Base-by-base conservation (phyloP, 2,888 invertebrate species). In the Electrophaes corylata region DNA sequence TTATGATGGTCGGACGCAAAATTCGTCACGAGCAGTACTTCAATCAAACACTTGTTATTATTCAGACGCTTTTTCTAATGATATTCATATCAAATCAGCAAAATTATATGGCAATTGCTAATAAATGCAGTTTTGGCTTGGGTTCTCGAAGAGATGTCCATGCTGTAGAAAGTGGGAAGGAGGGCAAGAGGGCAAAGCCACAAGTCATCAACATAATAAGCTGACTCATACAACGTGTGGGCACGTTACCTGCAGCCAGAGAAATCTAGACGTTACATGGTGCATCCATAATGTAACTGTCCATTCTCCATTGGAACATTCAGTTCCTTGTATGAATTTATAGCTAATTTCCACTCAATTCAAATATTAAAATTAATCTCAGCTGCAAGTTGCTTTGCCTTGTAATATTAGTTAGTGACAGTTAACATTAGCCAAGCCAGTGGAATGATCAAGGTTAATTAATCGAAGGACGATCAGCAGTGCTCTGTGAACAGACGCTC, bases 91-190 rank as follows among this genome's bases (percentile, higher is more conserved):
- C 20, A 12, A 14, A 40, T 41, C 35, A 35, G 29, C 46, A 46
- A 40, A 41, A 14, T 46, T 46, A 37, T 23, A 47, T 35, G 14
- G 47, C 35, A 47, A 23, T 11, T 37, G 35, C 14, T 20, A 47
- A 39, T 39, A 14, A 39, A 23, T 49, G n/a, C 35, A 41, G 26
- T 41, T 53, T 45, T 26, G 45, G 31, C 31, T 29, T 53, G 29
- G 29, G 12, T 49, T 40, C 53, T 70, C 19, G 19, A 40, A 40
- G 70, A 69, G 40, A 46, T 71, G 62, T 59, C 65, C 68, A 73
- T 67, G 62, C 65, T 68, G 68, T 74, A 70, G 79, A 80, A 81
- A 82, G 76, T 76, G 70, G 71, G 69, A 77, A 79, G 70, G 51
- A 64, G 72, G 74, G 68, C 74, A 71, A 70, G 66, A 72, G 74